A percentile compares a stretch with the other conserved stretches of the same genome.
Evolutionary conservation across 2,113 vertebrate species (phyloP).

Genomic region (Rhineura floridana): DNA sequence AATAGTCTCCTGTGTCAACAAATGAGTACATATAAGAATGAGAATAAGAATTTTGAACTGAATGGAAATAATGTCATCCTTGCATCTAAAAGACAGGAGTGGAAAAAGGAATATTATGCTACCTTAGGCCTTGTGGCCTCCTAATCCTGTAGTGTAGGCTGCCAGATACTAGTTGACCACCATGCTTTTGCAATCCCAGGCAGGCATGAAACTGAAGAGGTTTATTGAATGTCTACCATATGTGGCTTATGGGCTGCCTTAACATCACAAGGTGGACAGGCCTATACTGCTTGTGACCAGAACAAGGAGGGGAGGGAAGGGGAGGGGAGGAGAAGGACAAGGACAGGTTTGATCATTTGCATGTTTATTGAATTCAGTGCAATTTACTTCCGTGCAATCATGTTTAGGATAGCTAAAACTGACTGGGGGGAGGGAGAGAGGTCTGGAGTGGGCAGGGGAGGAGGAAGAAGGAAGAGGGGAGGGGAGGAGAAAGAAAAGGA

Average conservation of each 20-base stretch:
- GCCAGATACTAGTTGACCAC: neutral
- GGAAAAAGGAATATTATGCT: neutral
- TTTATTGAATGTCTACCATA: too few relatives aligned
- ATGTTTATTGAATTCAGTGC: too few relatives aligned
- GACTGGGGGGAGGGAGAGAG: too few relatives aligned
- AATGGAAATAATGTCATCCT: neutral
- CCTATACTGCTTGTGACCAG: neutral
- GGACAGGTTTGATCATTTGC: too few relatives aligned
- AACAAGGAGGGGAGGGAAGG: too few relatives aligned
- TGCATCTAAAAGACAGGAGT: neutral
- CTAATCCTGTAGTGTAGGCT: neutral
- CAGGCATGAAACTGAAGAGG: neutral
- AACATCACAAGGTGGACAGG: neutral
- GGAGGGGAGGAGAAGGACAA: too few relatives aligned
- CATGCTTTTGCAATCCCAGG: neutral
- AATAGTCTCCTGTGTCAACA: neutral
- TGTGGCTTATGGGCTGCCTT: neutral
- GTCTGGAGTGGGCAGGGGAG: too few relatives aligned
- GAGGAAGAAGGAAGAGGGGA: too few relatives aligned
- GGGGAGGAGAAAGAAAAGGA: too few relatives aligned
- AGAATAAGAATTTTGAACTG: constrained; percentile 4
- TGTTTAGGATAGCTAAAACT: too few relatives aligned
- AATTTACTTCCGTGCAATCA: too few relatives aligned
- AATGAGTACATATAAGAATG: neutral
- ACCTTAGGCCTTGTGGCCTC: neutral